Percentiles rank a stretch among this genome's conserved stretches.
Conservation (phyloP, 2,888 invertebrate species). For the Polia nebulosa region DNA sequence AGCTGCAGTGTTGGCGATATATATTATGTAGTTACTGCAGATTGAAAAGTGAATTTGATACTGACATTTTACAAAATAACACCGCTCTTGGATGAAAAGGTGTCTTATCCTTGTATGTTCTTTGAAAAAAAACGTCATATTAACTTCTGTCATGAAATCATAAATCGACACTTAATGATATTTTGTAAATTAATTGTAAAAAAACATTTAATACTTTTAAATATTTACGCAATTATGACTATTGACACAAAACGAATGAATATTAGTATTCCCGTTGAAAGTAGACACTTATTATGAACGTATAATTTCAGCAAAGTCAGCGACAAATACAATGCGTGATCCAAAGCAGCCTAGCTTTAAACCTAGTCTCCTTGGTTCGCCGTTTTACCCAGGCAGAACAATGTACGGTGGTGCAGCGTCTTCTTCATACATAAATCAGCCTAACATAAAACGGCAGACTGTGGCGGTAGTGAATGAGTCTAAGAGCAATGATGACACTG, state of each 20-base stretch:
- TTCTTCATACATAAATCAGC: constrained; percentile 89
- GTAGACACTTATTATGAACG: constrained; percentile 20
- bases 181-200: constrained; percentile 1
- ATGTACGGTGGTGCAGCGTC: constrained; percentile 94
- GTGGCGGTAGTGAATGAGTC: constrained; percentile 73
- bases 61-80: constrained; percentile 20
- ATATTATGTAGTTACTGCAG: constrained; percentile 17
- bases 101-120: neutral
- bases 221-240: neutral
- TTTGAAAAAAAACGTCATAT: neutral
- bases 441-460: constrained; percentile 77
- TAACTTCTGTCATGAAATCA: constrained; percentile 2
- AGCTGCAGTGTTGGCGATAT: neutral
- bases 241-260: neutral
- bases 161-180: neutral
- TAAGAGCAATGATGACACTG: constrained; percentile 68
- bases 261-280: constrained; percentile 18
- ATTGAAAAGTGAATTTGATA: neutral
- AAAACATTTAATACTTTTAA: constrained; percentile 1
- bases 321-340: constrained; percentile 81
- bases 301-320: constrained; percentile 77
- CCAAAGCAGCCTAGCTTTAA: constrained; percentile 80
- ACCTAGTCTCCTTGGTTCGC: constrained; percentile 87
- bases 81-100: neutral
- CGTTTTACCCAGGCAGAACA: constrained; percentile 94